A percentile compares a stretch with the other conserved stretches of the same genome.
Evolutionary conservation across 2,797 vertebrate genomes (phyloP).

Genomic region (Leptatherina wallacei): DNA sequence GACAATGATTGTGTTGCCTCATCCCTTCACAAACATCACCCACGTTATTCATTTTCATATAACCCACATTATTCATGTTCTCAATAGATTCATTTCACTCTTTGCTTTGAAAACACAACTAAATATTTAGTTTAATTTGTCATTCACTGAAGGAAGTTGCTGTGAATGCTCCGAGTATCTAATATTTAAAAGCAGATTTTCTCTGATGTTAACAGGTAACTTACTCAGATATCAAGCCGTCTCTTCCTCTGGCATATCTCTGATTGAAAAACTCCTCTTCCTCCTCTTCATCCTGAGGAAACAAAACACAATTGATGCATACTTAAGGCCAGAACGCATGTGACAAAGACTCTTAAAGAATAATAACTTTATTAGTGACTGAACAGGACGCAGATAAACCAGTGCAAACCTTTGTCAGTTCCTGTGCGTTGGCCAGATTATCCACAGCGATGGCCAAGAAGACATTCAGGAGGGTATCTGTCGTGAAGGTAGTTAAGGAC

Average conservation of each 20-base stretch:
- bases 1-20: conserved; percentile 8
- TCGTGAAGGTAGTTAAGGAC: conserved; percentile 68
- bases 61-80: conserved; percentile 22
- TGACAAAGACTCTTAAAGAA: not conserved
- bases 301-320: not conserved
- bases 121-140: not conserved
- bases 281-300: conserved; percentile 93
- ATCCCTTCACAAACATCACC: not conserved
- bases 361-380: not conserved
- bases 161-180: conserved; percentile 35
- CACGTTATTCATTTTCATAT: conserved; percentile 20
- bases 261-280: conserved; percentile 98
- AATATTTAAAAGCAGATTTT: conserved; percentile 19
- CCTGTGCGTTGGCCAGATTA: conserved; percentile 97
- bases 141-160: not conserved
- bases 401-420: conserved; percentile 92
- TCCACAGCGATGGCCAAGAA: conserved; percentile 99
- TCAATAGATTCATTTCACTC: conserved; percentile 14
- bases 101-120: conserved; percentile 6
- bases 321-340: not conserved
- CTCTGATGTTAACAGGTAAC: conserved; percentile 70
- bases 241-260: conserved; percentile 89
- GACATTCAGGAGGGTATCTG: conserved; percentile 97
- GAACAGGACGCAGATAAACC: not conserved
- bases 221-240: conserved; percentile 98